Conservation (phyloP, 2,888 invertebrate species). For the Agrotis segetum region DNA sequence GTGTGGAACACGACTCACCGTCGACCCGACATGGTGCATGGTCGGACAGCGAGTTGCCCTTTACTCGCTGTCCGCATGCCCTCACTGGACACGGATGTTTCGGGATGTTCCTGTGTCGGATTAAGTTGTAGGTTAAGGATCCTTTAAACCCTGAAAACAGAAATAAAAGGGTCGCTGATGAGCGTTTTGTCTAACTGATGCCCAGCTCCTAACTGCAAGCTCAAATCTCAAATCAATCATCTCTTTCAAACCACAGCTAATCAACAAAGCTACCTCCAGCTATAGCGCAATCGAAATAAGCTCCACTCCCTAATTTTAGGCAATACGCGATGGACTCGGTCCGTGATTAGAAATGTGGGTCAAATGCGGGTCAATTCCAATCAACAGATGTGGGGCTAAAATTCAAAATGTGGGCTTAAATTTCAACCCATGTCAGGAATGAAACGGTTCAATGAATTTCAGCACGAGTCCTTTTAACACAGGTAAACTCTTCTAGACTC, state of each 20-base stretch:
- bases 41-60: no score
- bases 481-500: no score
- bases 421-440: conserved; percentile 41
- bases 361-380: conserved; percentile 48
- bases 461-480: background rate
- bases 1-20: no score
- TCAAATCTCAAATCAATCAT: conserved; percentile 6
- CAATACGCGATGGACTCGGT: conserved; percentile 19
- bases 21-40: no score
- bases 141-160: no score
- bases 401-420: conserved; percentile 44
- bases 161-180: no score
- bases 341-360: conserved; percentile 54
- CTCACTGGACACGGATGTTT: no score
- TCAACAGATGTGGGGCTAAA: conserved; percentile 49
- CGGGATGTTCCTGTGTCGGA: no score
- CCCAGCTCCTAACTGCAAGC: no score
- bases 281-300: conserved; percentile 22
- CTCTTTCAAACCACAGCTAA: conserved; percentile 3
- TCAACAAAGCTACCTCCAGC: conserved; percentile 12
- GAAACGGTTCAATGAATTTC: conserved; percentile 33
- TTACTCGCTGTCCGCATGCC: no score
- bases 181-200: no score
- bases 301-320: conserved; percentile 24
- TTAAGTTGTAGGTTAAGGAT: no score